Evolutionary conservation across 2,888 invertebrate genomes (phyloP), one percentile per base, ranked within the genome.

Genomic region (Drosophila longiperda): DNA sequence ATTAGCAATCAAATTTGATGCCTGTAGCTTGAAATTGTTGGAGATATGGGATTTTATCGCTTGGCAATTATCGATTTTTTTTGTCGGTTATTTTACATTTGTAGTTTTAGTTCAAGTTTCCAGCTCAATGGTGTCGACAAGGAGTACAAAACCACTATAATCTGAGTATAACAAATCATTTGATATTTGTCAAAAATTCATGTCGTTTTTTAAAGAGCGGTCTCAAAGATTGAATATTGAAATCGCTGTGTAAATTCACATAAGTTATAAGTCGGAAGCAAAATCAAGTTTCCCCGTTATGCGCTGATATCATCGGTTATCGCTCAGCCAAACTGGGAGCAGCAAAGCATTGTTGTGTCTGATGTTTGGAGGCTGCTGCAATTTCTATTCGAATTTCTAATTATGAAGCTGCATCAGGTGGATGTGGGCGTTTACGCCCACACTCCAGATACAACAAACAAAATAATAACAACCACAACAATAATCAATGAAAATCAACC

Each of bases 391-490:
- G 12, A 20, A 32, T 72, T 63, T 72, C 40, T 64, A 59, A 64
- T 60, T 73, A 55, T 65, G 73, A 62, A 74, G 58, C 69, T 63
- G 64, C 65, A 65, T 20, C 63, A 72, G 63, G 72, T 72, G 63
- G 63, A 58, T 57, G 72, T 72, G 72, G 71, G 71, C 62, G 71
- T 32, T 2, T 11, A 34, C 66, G 53, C 77, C 73, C 58, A 71
- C 76, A 49, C 62, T 40, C 49, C 23, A 50, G 17, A 17, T 32
- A 29, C 52, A 49, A 38, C 62, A 49, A 40, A 50, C 36, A 48
- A 29, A 29, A 29, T 29, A 29, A 29, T 29, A 29, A 29, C 40
- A 59, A 17, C 26, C 50, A 45, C 33, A 40, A 52, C 12, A 26
- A 62, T 63, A 72, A 58, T 50, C 50, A 63, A 49, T 48, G 20